Conservation (phyloP, 2,113 vertebrate species). For the Reinhardtius hippoglossoides region DNA sequence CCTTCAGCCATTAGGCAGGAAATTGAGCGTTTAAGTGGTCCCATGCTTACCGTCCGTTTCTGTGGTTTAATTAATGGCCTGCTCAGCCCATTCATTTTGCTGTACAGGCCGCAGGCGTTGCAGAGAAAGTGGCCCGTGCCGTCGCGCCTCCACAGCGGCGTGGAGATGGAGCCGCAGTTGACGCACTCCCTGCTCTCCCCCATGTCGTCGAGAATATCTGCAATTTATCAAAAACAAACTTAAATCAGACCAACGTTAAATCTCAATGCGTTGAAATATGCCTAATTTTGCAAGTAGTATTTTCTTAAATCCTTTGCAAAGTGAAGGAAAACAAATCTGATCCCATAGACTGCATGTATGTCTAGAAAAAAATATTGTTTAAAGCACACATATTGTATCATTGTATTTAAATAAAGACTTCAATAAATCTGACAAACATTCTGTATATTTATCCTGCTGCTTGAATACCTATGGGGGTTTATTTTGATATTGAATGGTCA, state of each 20-base stretch:
- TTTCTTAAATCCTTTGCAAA: background rate
- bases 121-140: constrained; percentile 99
- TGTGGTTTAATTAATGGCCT: constrained; percentile 98
- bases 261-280: background rate
- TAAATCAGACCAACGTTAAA: background rate
- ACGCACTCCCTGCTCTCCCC: constrained; percentile 96
- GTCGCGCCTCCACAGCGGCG: constrained; percentile 97
- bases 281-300: no score
- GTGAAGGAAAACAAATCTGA: background rate
- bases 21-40: constrained; percentile 61
- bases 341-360: background rate
- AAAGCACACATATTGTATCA: background rate
- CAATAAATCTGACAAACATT: background rate
- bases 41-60: constrained; percentile 93
- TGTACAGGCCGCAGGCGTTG: constrained; percentile 98
- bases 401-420: background rate
- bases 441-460: background rate
- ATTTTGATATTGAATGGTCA: background rate
- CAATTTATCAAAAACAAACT: constrained; percentile 37
- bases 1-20: constrained; percentile 64
- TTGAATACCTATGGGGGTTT: background rate
- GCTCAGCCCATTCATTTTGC: constrained; percentile 99
- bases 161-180: constrained; percentile 98
- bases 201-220: constrained; percentile 95
- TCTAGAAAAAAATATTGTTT: background rate